phyloP scores from a whole-genome alignment of 2,888 invertebrate genomes.

The Diplazon laetatorius region DNA sequence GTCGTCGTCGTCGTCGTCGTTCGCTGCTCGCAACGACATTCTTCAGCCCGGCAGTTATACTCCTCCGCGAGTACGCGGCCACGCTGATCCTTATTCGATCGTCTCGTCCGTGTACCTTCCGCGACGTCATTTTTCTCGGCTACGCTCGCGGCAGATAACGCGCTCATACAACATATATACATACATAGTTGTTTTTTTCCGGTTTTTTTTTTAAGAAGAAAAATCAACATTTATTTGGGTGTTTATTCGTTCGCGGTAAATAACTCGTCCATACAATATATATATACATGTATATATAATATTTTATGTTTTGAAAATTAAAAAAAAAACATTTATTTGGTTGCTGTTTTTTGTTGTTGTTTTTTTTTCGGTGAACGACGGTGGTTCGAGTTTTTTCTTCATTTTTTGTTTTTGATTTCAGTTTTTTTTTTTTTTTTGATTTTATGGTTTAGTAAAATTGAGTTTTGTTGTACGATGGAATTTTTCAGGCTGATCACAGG shows the following conservation, averaged over 20 bases:
- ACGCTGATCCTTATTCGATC: constrained; percentile 48
- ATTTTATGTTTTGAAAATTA: too few species aligned
- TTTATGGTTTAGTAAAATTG: background rate
- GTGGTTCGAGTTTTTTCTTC: too few species aligned
- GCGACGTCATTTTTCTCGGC: background rate
- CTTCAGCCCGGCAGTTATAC: constrained; percentile 52
- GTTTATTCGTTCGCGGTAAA: too few species aligned
- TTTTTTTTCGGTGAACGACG: too few species aligned
- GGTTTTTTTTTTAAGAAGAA: background rate
- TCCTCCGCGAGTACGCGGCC: constrained; percentile 45
- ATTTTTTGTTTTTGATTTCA: too few species aligned
- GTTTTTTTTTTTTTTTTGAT: too few species aligned
- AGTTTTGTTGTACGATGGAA: constrained; percentile 75
- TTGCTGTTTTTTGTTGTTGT: too few species aligned
- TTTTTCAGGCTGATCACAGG: constrained; percentile 85
- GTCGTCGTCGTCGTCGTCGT: constrained; percentile 18
- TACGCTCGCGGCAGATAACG: background rate
- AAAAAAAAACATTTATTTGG: too few species aligned
- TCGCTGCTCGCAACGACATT: constrained; percentile 48
- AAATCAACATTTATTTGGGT: background rate
- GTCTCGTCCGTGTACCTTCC: constrained; percentile 7
- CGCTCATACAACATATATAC: background rate
- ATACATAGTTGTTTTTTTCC: too few species aligned
- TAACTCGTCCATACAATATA: too few species aligned
- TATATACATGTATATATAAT: too few species aligned